Conservation (phyloP, 2,113 vertebrate genomes). For the Phycodurus eques region DNA sequence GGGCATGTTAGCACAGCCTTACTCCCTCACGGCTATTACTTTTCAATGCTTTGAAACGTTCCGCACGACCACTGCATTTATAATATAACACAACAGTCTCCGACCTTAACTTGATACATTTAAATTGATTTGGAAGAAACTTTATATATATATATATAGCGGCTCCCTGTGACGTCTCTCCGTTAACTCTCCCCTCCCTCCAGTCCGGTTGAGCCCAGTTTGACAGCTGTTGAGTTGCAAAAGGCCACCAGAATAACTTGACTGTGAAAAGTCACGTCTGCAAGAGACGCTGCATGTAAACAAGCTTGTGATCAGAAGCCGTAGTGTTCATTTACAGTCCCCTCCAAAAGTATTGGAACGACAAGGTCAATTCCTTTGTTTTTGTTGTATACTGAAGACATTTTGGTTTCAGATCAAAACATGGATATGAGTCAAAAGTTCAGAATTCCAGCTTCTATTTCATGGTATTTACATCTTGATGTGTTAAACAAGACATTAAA, state of each 20-base stretch:
- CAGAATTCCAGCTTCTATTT: no score
- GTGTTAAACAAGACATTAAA: no score
- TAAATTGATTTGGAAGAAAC: neutral
- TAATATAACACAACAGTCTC: neutral
- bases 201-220: constrained; percentile 40
- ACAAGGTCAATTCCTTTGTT: no score
- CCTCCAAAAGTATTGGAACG: no score
- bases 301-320: neutral
- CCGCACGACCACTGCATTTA: neutral
- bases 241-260: neutral
- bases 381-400: no score
- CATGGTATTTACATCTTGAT: no score
- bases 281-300: neutral
- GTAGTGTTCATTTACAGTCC: neutral
- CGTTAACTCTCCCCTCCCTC: neutral
- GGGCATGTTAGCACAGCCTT: constrained; percentile 44
- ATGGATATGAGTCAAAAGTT: no score
- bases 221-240: constrained; percentile 37
- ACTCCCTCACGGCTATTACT: constrained; percentile 12
- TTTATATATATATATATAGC: constrained; percentile 16
- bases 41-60: neutral
- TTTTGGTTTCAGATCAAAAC: no score
- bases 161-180: neutral
- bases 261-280: neutral
- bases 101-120: neutral